These are phyloP conservation scores for Tiliacea citrago DNA, from an alignment of 2,888 invertebrate species.

Conservation along the genomic window DNA sequence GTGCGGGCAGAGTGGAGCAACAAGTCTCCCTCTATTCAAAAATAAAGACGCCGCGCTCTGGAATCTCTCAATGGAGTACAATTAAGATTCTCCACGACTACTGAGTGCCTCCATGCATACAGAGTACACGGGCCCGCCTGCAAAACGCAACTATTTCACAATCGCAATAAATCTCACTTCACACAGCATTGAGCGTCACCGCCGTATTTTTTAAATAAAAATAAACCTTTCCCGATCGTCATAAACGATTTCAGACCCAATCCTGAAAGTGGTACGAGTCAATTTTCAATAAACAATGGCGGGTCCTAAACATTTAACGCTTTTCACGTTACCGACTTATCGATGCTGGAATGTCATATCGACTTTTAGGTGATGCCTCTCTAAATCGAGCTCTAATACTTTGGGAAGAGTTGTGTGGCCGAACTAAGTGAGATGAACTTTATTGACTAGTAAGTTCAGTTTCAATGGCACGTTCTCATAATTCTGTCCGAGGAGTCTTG, in stretches of 20 bases:
- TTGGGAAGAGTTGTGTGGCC: constrained; percentile 58
- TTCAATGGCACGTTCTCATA: constrained; percentile 82
- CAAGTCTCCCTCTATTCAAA: constrained; percentile 82
- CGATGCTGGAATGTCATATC: constrained; percentile 76
- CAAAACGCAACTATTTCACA: constrained; percentile 82
- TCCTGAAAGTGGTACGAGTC: constrained; percentile 70
- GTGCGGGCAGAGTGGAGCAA: constrained; percentile 71
- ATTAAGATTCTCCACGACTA: constrained; percentile 87
- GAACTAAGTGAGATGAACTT: constrained; percentile 63
- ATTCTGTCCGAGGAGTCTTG: constrained; percentile 76
- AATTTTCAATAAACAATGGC: constrained; percentile 74
- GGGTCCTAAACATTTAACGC: constrained; percentile 76
- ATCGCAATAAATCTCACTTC: constrained; percentile 84
- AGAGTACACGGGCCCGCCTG: constrained; percentile 72
- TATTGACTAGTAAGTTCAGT: constrained; percentile 73
- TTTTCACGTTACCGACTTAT: constrained; percentile 81
- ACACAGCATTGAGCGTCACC: constrained; percentile 76
- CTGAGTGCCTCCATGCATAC: constrained; percentile 80
- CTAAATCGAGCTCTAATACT: constrained; percentile 74
- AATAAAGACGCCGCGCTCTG: constrained; percentile 82
- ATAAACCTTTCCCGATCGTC: constrained; percentile 68
- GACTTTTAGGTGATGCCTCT: constrained; percentile 62
- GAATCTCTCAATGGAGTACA: constrained; percentile 87
- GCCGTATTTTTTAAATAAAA: constrained; percentile 80
- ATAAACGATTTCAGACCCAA: constrained; percentile 77